Percentiles rank a stretch among this genome's conserved stretches.
Evolutionary conservation across 1,140 invertebrate species (phyloP).

Genomic region (Schmidtea mediterranea): DNA sequence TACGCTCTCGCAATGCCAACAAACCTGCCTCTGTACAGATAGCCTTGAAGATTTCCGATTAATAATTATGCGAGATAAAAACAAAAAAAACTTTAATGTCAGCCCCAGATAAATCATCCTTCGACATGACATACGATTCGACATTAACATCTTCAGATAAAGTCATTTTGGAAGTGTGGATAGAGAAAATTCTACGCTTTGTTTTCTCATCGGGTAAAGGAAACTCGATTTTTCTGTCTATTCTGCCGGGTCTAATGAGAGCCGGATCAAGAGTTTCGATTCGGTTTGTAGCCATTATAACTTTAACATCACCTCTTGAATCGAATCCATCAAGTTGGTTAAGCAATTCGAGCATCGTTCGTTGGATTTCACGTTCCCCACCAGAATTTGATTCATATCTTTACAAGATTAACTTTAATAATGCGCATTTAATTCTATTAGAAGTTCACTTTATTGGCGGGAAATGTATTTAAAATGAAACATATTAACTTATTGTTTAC

Average conservation of each 20-base stretch:
- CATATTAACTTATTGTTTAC: no score
- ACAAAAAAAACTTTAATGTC: constrained; percentile 34
- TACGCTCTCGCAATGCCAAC: constrained; percentile 75
- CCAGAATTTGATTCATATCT: constrained; percentile 99
- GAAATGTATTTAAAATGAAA: no score
- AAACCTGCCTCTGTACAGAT: constrained; percentile 97
- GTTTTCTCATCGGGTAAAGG: constrained; percentile 97
- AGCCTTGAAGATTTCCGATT: constrained; percentile 33
- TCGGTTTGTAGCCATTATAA: constrained; percentile 96
- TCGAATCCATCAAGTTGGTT: constrained; percentile 98
- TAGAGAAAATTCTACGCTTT: constrained; percentile 82
- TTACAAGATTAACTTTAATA: no score
- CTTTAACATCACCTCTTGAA: constrained; percentile 76
- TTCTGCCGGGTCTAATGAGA: constrained; percentile 83
- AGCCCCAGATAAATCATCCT: constrained; percentile 94
- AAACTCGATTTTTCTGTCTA: constrained; percentile 97
- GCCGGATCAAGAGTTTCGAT: constrained; percentile 97
- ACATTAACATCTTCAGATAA: constrained; percentile 84
- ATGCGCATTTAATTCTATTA: no score
- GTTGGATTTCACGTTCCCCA: constrained; percentile 92
- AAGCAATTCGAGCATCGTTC: constrained; percentile 93
- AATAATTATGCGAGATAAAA: neutral
- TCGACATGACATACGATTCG: constrained; percentile 89
- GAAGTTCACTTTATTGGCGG: no score
- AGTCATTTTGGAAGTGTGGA: constrained; percentile 93